phyloP scores from a whole-genome alignment of 2,888 invertebrate genomes.

The Microctonus brassicae region DNA sequence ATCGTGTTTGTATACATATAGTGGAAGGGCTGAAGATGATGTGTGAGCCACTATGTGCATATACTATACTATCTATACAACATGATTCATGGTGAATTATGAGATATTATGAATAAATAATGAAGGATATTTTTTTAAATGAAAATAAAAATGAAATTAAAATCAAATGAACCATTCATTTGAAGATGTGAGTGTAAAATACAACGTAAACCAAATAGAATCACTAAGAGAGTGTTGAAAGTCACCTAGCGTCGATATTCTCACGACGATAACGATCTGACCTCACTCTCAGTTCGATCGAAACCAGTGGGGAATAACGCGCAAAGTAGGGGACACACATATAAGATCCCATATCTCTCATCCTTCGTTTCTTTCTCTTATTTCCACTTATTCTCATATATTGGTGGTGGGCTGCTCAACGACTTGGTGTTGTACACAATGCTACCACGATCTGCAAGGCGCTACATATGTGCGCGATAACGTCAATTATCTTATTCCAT shows the following conservation, averaged over 20 bases:
- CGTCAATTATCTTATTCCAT: slow-evolving; percentile 42
- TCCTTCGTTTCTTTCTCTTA: not conserved
- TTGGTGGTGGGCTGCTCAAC: slow-evolving; percentile 15
- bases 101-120: slow-evolving; percentile 1
- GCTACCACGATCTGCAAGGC: slow-evolving; percentile 32
- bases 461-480: slow-evolving; percentile 35
- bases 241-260: slow-evolving; percentile 43
- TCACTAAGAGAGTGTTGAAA: slow-evolving; percentile 1
- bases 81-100: slow-evolving; percentile 55
- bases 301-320: slow-evolving; percentile 33
- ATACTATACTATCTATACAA: slow-evolving; percentile 43
- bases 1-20: slow-evolving; percentile 47
- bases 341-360: not conserved
- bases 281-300: slow-evolving; percentile 50
- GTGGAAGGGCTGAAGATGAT: slow-evolving; percentile 50
- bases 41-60: slow-evolving; percentile 48
- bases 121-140: not conserved
- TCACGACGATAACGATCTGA: slow-evolving; percentile 56
- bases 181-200: not conserved
- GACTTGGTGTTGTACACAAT: slow-evolving; percentile 44
- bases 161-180: not conserved
- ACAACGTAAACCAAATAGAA: not conserved
- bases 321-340: slow-evolving; percentile 15
- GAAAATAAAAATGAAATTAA: not conserved
- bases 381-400: not conserved